Conservation (phyloP, 2,888 invertebrate species). For the Limnephilus marmoratus region DNA sequence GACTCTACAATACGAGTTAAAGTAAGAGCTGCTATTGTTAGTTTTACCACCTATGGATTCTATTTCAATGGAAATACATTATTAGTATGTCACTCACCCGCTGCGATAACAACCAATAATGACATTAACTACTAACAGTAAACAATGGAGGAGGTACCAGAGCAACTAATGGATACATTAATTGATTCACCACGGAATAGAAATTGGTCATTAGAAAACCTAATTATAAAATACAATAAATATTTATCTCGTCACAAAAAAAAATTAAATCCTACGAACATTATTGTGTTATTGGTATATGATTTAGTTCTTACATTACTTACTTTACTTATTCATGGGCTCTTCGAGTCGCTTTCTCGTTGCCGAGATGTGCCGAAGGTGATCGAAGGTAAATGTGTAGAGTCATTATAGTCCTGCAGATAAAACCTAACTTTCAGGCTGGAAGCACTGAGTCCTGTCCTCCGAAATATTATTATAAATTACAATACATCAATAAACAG, state of each 20-base stretch:
- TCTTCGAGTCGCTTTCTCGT: too few species aligned
- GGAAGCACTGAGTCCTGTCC: too few species aligned
- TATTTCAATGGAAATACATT: not conserved
- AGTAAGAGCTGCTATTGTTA: not conserved
- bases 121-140: not conserved
- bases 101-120: not conserved
- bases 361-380: not conserved
- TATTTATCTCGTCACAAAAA: too few species aligned
- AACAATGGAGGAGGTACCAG: not conserved
- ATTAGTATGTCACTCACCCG: conserved; percentile 2
- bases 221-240: not conserved
- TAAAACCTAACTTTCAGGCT: too few species aligned
- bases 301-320: too few species aligned
- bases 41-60: not conserved
- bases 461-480: too few species aligned
- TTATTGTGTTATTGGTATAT: too few species aligned
- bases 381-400: too few species aligned
- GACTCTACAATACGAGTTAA: not conserved
- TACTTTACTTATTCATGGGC: too few species aligned
- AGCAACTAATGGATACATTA: not conserved
- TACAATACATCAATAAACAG: too few species aligned
- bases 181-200: not conserved
- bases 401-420: too few species aligned
- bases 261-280: too few species aligned
- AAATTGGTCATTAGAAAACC: not conserved